phyloP scores from a whole-genome alignment of 2,113 vertebrate species.

The Chamaea fasciata region DNA sequence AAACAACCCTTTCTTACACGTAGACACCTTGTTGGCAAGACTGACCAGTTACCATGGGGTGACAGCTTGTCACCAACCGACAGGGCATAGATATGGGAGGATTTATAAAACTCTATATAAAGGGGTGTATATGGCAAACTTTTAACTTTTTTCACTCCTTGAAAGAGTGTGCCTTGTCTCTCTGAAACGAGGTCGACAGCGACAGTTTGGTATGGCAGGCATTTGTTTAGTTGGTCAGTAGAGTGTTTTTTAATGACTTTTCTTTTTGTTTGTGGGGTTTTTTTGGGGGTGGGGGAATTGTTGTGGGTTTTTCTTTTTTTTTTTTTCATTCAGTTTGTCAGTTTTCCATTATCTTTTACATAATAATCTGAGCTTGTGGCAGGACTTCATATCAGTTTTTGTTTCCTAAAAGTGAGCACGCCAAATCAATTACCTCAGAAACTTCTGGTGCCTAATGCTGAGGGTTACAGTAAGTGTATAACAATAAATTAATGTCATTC shows the following conservation, averaged over 20 bases:
- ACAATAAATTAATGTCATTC: not conserved
- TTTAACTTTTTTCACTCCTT: not conserved
- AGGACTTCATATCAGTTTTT: not conserved
- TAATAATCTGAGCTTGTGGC: not conserved
- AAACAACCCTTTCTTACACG: not conserved
- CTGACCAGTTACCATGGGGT: not conserved
- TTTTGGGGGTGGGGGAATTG: accelerated
- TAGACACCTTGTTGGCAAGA: not conserved
- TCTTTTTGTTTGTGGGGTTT: not conserved
- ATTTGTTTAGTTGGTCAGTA: not conserved
- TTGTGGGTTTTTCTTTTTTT: too few relatives aligned
- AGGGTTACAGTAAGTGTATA: not conserved
- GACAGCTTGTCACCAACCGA: not conserved
- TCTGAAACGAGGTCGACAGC: not conserved
- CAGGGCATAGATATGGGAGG: not conserved
- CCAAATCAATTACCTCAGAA: not conserved
- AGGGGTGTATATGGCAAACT: not conserved
- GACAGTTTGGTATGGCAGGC: not conserved
- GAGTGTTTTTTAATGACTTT: not conserved
- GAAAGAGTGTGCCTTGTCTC: not conserved
- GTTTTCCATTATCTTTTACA: not conserved
- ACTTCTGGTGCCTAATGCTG: not conserved
- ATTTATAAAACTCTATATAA: not conserved
- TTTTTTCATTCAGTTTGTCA: not conserved
- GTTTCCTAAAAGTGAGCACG: not conserved